Conservation (phyloP, 2,888 invertebrate species). For the Acanthopleura granulata region DNA sequence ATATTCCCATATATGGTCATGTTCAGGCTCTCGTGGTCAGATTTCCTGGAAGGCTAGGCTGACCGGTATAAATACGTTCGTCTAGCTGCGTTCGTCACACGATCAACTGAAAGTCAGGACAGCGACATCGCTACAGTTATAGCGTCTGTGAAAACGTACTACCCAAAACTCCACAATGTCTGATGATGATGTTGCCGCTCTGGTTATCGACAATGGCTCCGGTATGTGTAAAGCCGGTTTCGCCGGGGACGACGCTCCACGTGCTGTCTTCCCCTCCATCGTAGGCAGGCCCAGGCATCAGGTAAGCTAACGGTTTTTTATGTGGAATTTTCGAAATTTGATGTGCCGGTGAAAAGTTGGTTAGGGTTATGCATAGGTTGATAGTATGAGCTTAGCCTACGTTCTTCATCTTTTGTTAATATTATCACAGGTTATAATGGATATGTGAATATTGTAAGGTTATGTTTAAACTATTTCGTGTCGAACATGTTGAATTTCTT, state of each 20-base stretch:
- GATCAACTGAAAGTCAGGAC: conserved; percentile 6
- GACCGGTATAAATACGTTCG: not conserved
- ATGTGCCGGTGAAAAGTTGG: too few species aligned
- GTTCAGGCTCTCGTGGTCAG: conserved; percentile 5
- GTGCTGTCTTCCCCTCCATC: conserved; percentile 4
- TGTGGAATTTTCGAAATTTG: too few species aligned
- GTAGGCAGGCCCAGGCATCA: not conserved
- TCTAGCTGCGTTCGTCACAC: not conserved
- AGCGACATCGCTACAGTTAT: too few species aligned
- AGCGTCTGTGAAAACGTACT: not conserved
- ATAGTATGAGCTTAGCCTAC: not conserved
- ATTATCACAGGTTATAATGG: not conserved
- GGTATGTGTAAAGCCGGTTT: conserved; percentile 4
- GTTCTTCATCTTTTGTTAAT: not conserved
- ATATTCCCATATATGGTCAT: not conserved
- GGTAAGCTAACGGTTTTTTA: not conserved
- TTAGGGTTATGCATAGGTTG: too few species aligned
- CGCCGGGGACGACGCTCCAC: conserved; percentile 8
- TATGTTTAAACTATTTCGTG: too few species aligned
- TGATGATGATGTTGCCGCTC: conserved; percentile 7
- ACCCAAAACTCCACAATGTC: not conserved
- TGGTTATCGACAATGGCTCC: conserved; percentile 8
- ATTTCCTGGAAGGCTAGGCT: not conserved
- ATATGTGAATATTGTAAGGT: not conserved
- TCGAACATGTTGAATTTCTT: too few species aligned